phyloP scores from a whole-genome alignment of 2,113 vertebrate genomes.

The Chlorodrepanis virens region DNA sequence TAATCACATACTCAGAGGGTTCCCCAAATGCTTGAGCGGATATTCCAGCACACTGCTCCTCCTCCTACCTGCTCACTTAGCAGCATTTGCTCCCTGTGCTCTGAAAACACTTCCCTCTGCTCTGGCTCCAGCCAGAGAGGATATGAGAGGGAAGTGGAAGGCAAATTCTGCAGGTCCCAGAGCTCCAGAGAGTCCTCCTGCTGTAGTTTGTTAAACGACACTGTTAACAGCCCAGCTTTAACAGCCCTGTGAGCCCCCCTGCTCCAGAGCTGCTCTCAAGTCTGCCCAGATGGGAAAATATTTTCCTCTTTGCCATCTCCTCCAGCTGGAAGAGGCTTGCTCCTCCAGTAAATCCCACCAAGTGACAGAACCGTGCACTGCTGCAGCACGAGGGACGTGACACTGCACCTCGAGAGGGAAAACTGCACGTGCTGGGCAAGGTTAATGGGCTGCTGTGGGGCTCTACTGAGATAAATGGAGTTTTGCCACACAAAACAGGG shows the following conservation, averaged over 20 bases:
- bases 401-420: neutral
- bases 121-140: neutral
- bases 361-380: neutral
- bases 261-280: neutral
- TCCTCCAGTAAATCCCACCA: neutral
- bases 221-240: neutral
- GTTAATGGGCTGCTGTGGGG: accelerated
- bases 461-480: neutral
- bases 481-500: neutral
- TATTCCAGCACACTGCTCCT: neutral
- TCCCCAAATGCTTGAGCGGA: neutral
- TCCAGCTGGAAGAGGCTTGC: neutral
- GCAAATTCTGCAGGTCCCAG: neutral
- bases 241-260: neutral
- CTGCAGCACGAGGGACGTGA: accelerated
- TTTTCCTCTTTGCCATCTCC: neutral
- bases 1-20: neutral
- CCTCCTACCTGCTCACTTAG: neutral
- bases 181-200: neutral
- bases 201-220: neutral
- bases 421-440: neutral
- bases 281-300: neutral
- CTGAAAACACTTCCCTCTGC: neutral
- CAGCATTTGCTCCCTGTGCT: neutral
- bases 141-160: neutral